These are phyloP conservation scores for Pentalonia nigronervosa DNA, from an alignment of 1,140 invertebrate species.

Conservation along the genomic window DNA sequence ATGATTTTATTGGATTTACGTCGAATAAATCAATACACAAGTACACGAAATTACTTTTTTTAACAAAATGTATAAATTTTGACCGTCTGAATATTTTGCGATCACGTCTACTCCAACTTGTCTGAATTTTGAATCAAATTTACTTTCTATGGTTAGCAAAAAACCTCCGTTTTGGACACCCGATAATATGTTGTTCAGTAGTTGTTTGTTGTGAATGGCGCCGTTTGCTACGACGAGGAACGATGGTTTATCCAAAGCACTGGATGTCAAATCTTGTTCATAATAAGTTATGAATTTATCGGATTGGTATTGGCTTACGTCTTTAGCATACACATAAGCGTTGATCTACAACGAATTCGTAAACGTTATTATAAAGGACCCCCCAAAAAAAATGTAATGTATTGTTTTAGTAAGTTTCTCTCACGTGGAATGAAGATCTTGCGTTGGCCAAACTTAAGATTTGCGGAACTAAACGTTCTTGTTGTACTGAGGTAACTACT, in stretches of 20 bases:
- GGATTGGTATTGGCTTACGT: neutral
- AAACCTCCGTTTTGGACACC: constrained; percentile 36
- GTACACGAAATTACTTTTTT: constrained; percentile 38
- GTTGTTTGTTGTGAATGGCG: neutral
- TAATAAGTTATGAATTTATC: neutral
- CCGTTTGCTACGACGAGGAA: neutral
- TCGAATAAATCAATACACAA: neutral
- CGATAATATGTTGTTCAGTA: constrained; percentile 34
- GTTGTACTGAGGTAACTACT: neutral
- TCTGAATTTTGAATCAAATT: constrained; percentile 33
- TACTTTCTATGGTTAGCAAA: constrained; percentile 33
- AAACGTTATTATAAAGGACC: neutral
- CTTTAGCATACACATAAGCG: constrained; percentile 19
- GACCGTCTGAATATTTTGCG: constrained; percentile 11
- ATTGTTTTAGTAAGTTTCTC: neutral
- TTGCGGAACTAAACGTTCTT: constrained; percentile 21
- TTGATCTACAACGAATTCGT: neutral
- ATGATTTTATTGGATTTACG: neutral
- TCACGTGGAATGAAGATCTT: neutral
- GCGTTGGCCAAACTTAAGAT: neutral
- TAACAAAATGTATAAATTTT: neutral
- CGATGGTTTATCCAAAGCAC: neutral
- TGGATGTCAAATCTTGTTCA: constrained; percentile 21
- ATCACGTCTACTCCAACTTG: neutral
- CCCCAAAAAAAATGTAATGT: neutral